phyloP scores from a whole-genome alignment of 92 coral and sea anemone species.

The Zoanthus gigantus region DNA sequence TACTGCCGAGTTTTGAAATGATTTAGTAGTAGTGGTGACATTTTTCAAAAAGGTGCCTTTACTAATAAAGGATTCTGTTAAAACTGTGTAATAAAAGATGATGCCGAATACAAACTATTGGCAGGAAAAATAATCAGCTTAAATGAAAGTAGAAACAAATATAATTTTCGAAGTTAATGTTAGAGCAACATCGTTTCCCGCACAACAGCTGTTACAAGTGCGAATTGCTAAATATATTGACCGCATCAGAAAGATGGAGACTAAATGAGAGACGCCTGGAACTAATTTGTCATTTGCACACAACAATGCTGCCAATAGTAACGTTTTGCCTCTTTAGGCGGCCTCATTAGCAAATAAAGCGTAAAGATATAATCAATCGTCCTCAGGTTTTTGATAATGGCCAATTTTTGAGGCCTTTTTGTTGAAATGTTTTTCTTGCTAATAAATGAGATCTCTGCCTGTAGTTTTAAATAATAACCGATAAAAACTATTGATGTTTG shows the following conservation, averaged over 20 bases:
- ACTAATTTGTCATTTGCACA: not conserved
- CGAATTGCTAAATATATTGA: not conserved
- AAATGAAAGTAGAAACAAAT: slow-evolving; percentile 19
- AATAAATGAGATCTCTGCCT: slow-evolving; percentile 2
- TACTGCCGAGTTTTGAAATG: not conserved
- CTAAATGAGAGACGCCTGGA: not conserved
- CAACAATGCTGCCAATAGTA: not conserved
- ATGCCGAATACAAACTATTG: slow-evolving; percentile 12
- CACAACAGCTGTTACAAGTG: not conserved
- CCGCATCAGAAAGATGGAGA: not conserved
- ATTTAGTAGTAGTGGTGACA: not conserved
- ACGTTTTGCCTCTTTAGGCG: not conserved
- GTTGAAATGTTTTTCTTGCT: not conserved
- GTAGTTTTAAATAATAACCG: not conserved
- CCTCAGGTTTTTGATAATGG: not conserved
- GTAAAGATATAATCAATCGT: not conserved
- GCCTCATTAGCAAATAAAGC: slow-evolving; percentile 7
- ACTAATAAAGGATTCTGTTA: not conserved
- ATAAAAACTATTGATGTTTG: not conserved
- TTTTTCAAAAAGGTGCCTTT: not conserved
- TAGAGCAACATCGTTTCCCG: not conserved
- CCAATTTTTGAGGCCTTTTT: not conserved
- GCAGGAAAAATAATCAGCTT: slow-evolving; percentile 10
- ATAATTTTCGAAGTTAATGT: slow-evolving; percentile 25
- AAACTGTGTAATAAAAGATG: not conserved